These are phyloP conservation scores for Rhombomys opimus DNA, from an alignment of 2,113 vertebrate genomes.

Conservation along the genomic window DNA sequence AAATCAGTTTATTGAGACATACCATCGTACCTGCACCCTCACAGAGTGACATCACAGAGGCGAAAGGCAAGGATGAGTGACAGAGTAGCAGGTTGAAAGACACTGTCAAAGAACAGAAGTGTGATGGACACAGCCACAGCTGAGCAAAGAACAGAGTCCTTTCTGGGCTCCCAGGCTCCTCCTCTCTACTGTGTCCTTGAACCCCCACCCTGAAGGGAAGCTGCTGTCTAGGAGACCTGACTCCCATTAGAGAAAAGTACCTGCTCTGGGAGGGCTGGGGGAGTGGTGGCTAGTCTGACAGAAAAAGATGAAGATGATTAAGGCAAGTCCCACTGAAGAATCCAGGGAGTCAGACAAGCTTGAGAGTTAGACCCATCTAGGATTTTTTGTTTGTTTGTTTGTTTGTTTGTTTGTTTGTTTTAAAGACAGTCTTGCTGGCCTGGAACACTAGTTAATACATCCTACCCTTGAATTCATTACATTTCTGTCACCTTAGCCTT, in stretches of 20 bases:
- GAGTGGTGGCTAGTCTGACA: neutral
- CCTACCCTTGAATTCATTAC: neutral
- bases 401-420: neutral
- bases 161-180: neutral
- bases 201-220: neutral
- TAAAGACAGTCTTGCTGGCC: neutral
- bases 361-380: neutral
- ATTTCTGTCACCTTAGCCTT: neutral
- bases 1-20: neutral
- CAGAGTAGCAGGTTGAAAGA: neutral
- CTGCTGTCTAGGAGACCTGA: rapidly evolving
- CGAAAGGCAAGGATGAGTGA: neutral
- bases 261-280: neutral
- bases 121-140: neutral
- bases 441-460: neutral
- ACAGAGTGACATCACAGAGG: neutral
- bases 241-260: neutral
- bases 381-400: neutral
- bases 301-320: neutral
- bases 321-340: too few species aligned
- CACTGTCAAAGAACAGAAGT: neutral
- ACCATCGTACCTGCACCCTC: neutral
- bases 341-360: neutral
- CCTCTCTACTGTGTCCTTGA: neutral
- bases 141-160: neutral